Conservation (phyloP, 1,140 invertebrate species). For the Drosophila pallidifrons region DNA sequence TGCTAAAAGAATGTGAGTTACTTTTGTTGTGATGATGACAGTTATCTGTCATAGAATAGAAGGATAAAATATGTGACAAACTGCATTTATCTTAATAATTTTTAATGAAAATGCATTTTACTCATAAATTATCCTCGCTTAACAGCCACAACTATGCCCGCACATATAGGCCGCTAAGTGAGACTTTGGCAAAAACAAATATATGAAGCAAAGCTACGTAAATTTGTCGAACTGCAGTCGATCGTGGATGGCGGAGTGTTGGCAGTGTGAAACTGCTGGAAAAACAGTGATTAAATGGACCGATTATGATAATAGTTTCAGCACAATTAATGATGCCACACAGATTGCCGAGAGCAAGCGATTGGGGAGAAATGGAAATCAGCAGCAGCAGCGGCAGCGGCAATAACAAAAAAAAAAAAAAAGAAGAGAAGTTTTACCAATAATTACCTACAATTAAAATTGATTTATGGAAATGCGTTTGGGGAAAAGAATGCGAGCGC, state of each 20-base stretch:
- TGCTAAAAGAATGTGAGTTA: no score
- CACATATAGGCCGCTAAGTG: no score
- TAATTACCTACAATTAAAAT: constrained; percentile 84
- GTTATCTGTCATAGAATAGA: no score
- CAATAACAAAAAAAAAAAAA: neutral
- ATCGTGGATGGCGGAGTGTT: neutral
- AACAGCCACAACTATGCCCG: no score
- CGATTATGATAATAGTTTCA: constrained; percentile 72
- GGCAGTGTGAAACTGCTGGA: neutral
- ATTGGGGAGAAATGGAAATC: neutral
- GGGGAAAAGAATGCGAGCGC: constrained; percentile 8
- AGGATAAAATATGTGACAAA: no score
- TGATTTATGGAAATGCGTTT: constrained; percentile 75
- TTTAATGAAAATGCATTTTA: no score
- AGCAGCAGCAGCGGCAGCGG: neutral
- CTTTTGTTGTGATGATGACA: no score
- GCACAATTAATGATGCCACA: constrained; percentile 66
- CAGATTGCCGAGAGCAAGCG: constrained; percentile 20
- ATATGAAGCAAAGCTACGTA: neutral
- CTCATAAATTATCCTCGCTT: no score
- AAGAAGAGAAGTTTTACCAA: constrained; percentile 51
- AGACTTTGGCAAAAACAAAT: no score
- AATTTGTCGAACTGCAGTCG: no score
- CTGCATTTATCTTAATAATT: no score
- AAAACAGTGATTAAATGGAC: constrained; percentile 43